Evolutionary conservation across 1,140 invertebrate species (phyloP).

Genomic region (Lasaia peninsularis): DNA sequence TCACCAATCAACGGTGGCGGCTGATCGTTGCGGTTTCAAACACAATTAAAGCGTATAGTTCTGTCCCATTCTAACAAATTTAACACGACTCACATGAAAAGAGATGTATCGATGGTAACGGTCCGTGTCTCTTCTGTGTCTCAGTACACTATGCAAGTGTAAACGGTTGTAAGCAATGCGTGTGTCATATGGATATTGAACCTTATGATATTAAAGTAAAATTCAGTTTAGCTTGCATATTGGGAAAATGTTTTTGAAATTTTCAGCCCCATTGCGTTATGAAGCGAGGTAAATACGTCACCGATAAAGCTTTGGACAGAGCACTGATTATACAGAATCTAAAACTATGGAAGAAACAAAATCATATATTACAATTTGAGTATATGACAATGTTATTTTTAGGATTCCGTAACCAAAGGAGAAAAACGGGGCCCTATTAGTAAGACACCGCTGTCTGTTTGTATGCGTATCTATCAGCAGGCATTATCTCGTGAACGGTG

Average conservation of each 20-base stretch:
- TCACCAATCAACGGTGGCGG: constrained; percentile 39
- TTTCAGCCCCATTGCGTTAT: constrained; percentile 21
- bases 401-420: too few relatives aligned
- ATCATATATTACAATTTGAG: background rate
- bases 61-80: constrained; percentile 13
- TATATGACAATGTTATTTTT: too few relatives aligned
- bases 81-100: background rate
- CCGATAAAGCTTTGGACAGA: constrained; percentile 23
- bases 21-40: constrained; percentile 31
- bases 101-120: background rate
- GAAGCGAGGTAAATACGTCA: constrained; percentile 32
- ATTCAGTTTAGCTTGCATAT: background rate
- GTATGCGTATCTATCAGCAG: too few relatives aligned
- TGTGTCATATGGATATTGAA: background rate
- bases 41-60: constrained; percentile 13
- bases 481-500: too few relatives aligned
- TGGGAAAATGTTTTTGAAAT: constrained; percentile 23
- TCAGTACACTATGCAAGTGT: background rate
- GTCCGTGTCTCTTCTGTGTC: background rate
- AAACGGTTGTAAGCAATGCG: background rate
- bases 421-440: too few relatives aligned
- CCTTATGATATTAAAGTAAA: background rate
- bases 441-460: too few relatives aligned
- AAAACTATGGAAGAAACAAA: background rate
- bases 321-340: constrained; percentile 28